Conservation (phyloP, 2,113 vertebrate species). For the Paracanthobrama guichenoti region DNA sequence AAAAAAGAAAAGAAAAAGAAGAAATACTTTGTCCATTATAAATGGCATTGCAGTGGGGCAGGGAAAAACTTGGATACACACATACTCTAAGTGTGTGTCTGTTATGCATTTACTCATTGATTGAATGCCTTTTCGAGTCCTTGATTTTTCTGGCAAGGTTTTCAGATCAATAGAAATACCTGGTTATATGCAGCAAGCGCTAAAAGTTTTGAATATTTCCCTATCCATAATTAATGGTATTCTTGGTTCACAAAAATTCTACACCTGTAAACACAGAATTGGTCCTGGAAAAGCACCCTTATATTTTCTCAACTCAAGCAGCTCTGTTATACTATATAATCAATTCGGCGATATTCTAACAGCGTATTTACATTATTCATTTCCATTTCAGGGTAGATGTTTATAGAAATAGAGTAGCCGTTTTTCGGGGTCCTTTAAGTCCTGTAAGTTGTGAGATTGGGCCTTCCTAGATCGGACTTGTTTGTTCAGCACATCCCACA, state of each 20-base stretch:
- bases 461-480: too few species aligned
- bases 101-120: slow-evolving; percentile 19
- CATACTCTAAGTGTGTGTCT: slow-evolving; percentile 1
- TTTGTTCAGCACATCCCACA: too few species aligned
- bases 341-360: neutral
- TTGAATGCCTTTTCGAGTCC: neutral
- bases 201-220: neutral
- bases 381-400: neutral
- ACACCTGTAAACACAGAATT: slow-evolving; percentile 8
- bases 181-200: neutral
- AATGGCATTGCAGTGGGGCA: slow-evolving; percentile 9
- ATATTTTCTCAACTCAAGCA: neutral
- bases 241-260: neutral
- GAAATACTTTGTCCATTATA: neutral
- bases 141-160: neutral
- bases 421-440: too few species aligned
- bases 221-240: neutral
- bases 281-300: neutral
- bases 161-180: slow-evolving; percentile 13
- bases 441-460: too few species aligned
- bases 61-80: neutral
- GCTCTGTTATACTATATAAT: neutral
- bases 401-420: too few species aligned
- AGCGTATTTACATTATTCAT: neutral
- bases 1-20: neutral